phyloP scores from a whole-genome alignment of 2,113 vertebrate species.

The Gadus chalcogrammus region DNA sequence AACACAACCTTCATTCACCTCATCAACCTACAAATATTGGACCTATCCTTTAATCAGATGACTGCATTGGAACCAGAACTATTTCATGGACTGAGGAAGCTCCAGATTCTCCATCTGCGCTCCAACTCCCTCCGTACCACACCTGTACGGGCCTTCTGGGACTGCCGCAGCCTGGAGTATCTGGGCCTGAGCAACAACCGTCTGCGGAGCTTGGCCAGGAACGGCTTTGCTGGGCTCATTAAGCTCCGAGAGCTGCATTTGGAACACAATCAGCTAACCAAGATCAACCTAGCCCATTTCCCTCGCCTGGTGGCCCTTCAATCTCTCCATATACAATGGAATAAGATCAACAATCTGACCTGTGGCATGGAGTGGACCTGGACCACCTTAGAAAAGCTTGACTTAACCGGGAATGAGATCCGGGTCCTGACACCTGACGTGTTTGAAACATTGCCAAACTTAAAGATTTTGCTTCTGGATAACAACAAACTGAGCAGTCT shows the following conservation, averaged over 20 bases:
- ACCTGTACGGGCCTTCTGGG: conserved; percentile 95
- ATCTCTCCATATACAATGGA: conserved; percentile 95
- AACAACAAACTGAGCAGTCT: conserved; percentile 94
- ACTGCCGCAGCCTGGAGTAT: conserved; percentile 98
- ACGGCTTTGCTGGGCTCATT: conserved; percentile 97
- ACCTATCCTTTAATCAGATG: conserved; percentile 98
- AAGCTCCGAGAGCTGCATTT: conserved; percentile 97
- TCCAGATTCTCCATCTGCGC: conserved; percentile 95
- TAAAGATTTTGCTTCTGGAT: conserved; percentile 95
- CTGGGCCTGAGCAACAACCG: conserved; percentile 97
- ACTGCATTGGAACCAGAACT: conserved; percentile 94
- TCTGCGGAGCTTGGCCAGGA: conserved; percentile 93
- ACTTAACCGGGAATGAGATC: conserved; percentile 94
- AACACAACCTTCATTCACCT: conserved; percentile 99
- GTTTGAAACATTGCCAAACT: conserved; percentile 94
- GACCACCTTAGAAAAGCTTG: conserved; percentile 94
- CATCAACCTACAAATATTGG: conserved; percentile 98
- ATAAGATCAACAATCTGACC: conserved; percentile 96
- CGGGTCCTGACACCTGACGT: conserved; percentile 87
- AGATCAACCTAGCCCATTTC: conserved; percentile 99
- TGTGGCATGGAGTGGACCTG: conserved; percentile 98
- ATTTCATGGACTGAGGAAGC: conserved; percentile 95
- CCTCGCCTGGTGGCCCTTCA: conserved; percentile 94
- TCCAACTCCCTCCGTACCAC: conserved; percentile 97
- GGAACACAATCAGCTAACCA: conserved; percentile 98